These are phyloP conservation scores for Saturnia japonica DNA, from an alignment of 2,888 invertebrate species.

Conservation along the genomic window DNA sequence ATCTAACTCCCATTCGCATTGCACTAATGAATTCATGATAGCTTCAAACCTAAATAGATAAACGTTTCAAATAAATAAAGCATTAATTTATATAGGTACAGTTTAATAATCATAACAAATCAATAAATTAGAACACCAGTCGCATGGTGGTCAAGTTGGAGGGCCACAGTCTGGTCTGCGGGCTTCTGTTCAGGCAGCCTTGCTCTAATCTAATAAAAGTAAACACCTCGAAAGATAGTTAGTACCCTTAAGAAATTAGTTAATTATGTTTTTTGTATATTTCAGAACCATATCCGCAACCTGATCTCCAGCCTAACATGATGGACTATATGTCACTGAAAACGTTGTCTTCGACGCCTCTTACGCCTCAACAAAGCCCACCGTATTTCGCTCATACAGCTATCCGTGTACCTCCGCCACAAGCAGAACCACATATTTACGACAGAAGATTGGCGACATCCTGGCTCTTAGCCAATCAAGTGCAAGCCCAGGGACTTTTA, in stretches of 20 bases:
- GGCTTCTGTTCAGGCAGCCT: no score
- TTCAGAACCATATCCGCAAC: conserved; percentile 69
- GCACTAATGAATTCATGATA: no score
- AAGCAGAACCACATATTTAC: conserved; percentile 65
- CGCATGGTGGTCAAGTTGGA: no score
- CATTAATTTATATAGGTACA: no score
- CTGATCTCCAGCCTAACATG: conserved; percentile 66
- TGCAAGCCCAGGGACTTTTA: conserved; percentile 71
- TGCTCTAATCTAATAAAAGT: not conserved
- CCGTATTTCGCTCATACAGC: conserved; percentile 73
- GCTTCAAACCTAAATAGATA: no score
- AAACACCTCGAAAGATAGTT: not conserved
- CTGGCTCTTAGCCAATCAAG: conserved; percentile 80
- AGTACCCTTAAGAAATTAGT: not conserved
- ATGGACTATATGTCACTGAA: conserved; percentile 76
- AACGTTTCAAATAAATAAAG: no score
- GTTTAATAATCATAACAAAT: no score
- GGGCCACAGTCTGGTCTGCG: no score
- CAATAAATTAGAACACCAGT: no score
- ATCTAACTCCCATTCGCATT: no score
- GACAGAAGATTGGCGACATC: conserved; percentile 79
- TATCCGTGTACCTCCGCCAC: conserved; percentile 66
- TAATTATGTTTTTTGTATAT: conserved; percentile 29
- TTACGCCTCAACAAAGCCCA: conserved; percentile 56
- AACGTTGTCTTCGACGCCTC: conserved; percentile 52